A percentile compares a stretch with the other conserved stretches of the same genome.
phyloP scores from a whole-genome alignment of 2,888 invertebrate species.

The Steinernema scapterisci region DNA sequence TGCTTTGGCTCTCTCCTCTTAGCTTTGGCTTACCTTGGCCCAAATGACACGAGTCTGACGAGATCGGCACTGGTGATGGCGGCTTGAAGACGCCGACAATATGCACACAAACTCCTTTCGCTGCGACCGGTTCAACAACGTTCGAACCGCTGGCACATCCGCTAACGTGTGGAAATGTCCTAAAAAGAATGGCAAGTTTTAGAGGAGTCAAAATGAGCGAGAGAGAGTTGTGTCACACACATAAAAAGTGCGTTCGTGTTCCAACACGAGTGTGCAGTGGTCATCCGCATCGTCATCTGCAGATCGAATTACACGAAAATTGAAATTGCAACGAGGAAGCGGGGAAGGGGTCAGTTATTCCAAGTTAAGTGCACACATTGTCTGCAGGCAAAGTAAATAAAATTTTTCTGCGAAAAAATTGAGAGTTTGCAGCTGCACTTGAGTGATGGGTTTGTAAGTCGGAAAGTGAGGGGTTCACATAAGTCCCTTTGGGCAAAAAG shows the following conservation, averaged over 20 bases:
- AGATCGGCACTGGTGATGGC: slow-evolving; percentile 21
- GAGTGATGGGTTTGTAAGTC: too few relatives aligned
- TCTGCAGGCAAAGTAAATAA: too few relatives aligned
- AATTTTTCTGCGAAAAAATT: too few relatives aligned
- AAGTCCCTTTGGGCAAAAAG: too few relatives aligned
- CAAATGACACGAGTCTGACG: slow-evolving; percentile 29
- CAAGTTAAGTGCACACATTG: too few relatives aligned
- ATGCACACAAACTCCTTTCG: slow-evolving; percentile 62
- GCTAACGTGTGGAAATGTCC: slow-evolving; percentile 26
- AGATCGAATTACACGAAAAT: slow-evolving; percentile 7
- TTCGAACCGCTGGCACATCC: slow-evolving; percentile 37
- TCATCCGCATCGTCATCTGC: not conserved
- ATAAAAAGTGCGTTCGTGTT: too few relatives aligned
- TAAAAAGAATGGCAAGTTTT: not conserved
- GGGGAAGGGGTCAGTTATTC: not conserved
- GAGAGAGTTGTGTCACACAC: too few relatives aligned
- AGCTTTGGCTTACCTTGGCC: slow-evolving; percentile 24
- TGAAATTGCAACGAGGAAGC: not conserved
- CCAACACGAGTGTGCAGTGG: too few relatives aligned
- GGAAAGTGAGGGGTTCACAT: too few relatives aligned
- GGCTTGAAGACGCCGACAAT: slow-evolving; percentile 59
- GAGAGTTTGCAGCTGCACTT: too few relatives aligned
- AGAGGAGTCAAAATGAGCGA: too few relatives aligned
- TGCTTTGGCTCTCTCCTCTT: too few relatives aligned
- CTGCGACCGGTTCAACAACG: slow-evolving; percentile 58